Evolutionary conservation across 2,797 vertebrate genomes (phyloP), one percentile per base, ranked within the genome.

Genomic region (Melanotaenia maccullochi): DNA sequence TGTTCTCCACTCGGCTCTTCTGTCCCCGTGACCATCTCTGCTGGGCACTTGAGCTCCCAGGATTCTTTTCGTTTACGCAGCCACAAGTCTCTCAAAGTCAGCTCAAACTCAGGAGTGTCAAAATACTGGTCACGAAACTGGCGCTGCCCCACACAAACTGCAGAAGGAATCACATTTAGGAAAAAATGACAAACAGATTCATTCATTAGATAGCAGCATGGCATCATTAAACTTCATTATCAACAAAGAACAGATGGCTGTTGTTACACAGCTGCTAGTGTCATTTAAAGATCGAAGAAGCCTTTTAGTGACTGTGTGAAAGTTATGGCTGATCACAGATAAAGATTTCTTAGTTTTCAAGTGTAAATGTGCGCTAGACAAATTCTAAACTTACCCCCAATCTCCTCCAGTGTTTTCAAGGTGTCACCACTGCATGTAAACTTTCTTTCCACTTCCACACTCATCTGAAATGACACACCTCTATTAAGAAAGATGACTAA

Each of bases 401-500:
- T 90, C 57, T 90, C 73, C 73, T 93, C 86, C 69, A 96, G 78
- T 64, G 71, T 91, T 83, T 88, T 87, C 65, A 91, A 52, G 47
- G 85, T 92, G 66, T 93, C 85, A 28, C 88, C 82, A 22, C 66
- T 85, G 78, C 86, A 95, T 32, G 93, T 55, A 87, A 96, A 96
- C 70, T 96, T 95, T 68, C 93, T 93, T 86, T 96, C 95, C 84
- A 96, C 93, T 82, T 96, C 94, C 49, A 96, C 90, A 62, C 83
- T 91, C 94, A 96, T 91, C 92, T 93, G 79, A 82, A 90, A 91
- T 33, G 6, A 85, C 56, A 87, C 16, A 20, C 42, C 16, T 47
- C 20, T 0, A 68, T 4, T 51, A 49, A 77, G 42, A 81, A n/a
- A n/a, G n/a, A n/a, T n/a, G n/a, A 67, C 28, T 52, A 13, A 12